Evolutionary conservation across 1,140 invertebrate species (phyloP).

Genomic region (Mesaphorura yosii): DNA sequence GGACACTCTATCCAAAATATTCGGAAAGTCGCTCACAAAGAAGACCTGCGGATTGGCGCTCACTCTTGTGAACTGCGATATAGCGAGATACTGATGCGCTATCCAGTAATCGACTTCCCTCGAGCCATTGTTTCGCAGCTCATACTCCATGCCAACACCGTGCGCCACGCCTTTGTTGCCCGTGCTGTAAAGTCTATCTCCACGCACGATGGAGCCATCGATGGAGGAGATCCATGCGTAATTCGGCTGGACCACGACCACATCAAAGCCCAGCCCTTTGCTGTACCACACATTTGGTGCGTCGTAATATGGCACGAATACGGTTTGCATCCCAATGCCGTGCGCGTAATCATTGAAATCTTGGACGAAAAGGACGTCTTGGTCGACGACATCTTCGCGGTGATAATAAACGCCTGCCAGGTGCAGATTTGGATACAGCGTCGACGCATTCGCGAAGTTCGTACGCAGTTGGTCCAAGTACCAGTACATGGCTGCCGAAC

Average conservation of each 20-base stretch:
- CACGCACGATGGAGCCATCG: background rate
- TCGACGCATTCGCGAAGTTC: no score
- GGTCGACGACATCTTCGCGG: no score
- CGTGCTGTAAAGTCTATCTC: constrained; percentile 3
- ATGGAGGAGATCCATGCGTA: constrained; percentile 9
- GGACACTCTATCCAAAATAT: background rate
- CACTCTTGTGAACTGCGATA: constrained; percentile 1
- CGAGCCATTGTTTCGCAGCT: background rate
- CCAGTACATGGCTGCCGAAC: no score
- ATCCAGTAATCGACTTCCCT: background rate
- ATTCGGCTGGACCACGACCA: constrained; percentile 4
- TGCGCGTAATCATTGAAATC: no score
- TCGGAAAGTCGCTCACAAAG: background rate
- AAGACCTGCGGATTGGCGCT: background rate
- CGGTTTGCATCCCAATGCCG: no score
- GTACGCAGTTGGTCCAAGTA: no score
- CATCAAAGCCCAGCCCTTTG: background rate
- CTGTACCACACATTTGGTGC: constrained; percentile 1
- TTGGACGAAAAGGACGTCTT: no score
- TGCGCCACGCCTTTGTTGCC: background rate
- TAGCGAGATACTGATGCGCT: constrained; percentile 9
- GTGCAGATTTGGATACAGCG: no score
- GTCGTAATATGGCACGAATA: constrained; percentile 10
- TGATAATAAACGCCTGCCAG: no score
- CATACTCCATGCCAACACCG: constrained; percentile 5